A percentile compares a stretch with the other conserved stretches of the same genome.
These are phyloP conservation scores for Resseliella maxima DNA, from an alignment of 2,888 invertebrate species.

Conservation along the genomic window DNA sequence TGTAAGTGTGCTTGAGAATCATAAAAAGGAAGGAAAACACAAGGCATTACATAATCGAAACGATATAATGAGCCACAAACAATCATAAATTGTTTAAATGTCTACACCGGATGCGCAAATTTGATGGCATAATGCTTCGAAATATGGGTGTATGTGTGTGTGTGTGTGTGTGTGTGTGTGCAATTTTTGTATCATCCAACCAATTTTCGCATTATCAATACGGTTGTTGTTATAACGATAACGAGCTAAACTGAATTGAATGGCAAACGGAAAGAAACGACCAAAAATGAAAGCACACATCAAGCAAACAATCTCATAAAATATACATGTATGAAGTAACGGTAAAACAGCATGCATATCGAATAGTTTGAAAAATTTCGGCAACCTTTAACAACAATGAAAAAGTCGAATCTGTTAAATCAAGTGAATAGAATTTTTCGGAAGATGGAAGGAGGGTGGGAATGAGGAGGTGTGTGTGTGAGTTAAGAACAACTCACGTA, in stretches of 20 bases:
- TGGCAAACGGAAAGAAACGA: background rate
- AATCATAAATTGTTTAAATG: background rate
- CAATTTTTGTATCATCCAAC: background rate
- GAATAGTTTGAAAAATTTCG: background rate
- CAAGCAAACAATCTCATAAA: background rate
- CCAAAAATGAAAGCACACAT: background rate
- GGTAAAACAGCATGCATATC: background rate
- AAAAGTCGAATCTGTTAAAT: background rate
- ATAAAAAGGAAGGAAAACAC: background rate
- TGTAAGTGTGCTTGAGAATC: background rate
- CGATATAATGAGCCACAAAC: background rate
- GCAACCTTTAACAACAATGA: background rate
- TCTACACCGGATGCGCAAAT: slow-evolving; percentile 16
- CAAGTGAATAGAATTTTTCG: too few species aligned
- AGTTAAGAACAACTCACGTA: background rate
- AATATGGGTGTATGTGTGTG: too few species aligned
- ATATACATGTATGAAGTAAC: background rate
- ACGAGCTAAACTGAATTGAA: background rate
- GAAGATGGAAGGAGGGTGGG: too few species aligned
- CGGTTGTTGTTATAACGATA: slow-evolving; percentile 12
- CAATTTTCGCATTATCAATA: slow-evolving; percentile 23
- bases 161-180: too few species aligned
- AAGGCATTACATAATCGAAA: slow-evolving; percentile 9
- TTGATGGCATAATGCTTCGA: background rate
- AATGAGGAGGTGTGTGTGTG: background rate